Evolutionary conservation across 2,797 vertebrate species (phyloP).

Genomic region (Chaetophractus vellerosus): DNA sequence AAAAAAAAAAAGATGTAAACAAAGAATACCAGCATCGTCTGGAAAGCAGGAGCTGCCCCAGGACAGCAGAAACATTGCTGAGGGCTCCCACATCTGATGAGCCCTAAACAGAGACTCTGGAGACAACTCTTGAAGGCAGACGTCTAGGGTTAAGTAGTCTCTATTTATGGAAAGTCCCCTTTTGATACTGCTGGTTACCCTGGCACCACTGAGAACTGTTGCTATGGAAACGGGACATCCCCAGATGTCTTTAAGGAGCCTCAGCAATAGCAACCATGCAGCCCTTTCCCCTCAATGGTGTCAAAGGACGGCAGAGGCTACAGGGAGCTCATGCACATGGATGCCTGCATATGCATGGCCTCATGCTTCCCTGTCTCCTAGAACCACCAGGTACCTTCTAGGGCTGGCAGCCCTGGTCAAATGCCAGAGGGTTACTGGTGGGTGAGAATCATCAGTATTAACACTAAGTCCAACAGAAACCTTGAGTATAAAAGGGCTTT

Average conservation of each 20-base stretch:
- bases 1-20: neutral
- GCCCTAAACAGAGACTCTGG: neutral
- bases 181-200: constrained; percentile 6
- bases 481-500: constrained; percentile 62
- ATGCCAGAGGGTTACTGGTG: neutral
- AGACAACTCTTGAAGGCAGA: constrained; percentile 14
- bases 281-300: neutral
- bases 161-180: constrained; percentile 57
- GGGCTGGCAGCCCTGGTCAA: neutral
- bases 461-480: constrained; percentile 60
- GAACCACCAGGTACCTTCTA: neutral
- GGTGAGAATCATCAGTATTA: neutral
- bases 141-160: neutral
- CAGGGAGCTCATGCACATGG: neutral
- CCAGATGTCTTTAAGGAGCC: constrained; percentile 7
- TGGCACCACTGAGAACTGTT: neutral
- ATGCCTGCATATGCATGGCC: neutral
- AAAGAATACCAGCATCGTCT: constrained; percentile 42
- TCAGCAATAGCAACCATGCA: neutral
- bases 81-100: neutral
- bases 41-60: neutral
- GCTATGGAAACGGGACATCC: constrained; percentile 60
- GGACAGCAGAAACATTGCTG: constrained; percentile 5
- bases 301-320: neutral
- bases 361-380: neutral